These are phyloP conservation scores for Nothocercus julius DNA, from an alignment of 2,113 vertebrate species.

Conservation along the genomic window DNA sequence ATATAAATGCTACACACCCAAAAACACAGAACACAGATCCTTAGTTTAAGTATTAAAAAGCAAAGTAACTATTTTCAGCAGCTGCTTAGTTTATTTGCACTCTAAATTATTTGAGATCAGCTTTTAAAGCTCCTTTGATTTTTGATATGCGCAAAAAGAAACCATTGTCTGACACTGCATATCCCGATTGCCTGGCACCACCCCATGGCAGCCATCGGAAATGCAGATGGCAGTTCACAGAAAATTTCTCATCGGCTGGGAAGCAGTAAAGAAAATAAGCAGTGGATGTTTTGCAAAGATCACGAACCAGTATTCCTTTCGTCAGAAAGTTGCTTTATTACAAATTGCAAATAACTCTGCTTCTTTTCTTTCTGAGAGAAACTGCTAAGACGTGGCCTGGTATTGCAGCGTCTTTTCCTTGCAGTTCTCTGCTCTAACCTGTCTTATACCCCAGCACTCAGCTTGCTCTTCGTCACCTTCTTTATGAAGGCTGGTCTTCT, in stretches of 20 bases:
- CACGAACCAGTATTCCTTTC: background rate
- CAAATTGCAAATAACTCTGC: background rate
- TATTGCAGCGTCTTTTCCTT: background rate
- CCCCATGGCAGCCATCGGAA: conserved; percentile 75
- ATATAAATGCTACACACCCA: accelerated
- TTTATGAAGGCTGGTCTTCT: background rate
- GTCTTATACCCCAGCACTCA: background rate
- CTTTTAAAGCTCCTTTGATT: conserved; percentile 44
- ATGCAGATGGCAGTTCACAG: conserved; percentile 34
- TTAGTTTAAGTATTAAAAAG: conserved; percentile 24
- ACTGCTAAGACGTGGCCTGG: background rate
- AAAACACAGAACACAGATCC: background rate
- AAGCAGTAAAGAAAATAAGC: background rate
- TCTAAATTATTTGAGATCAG: conserved; percentile 61
- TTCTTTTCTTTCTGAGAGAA: background rate
- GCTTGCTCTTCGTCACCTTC: background rate
- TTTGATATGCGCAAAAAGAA: conserved; percentile 10
- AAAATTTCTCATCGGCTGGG: background rate
- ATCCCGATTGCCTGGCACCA: conserved; percentile 78
- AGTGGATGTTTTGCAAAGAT: background rate
- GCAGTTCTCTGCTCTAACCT: background rate
- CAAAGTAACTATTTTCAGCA: conserved; percentile 55
- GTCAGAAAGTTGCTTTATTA: background rate
- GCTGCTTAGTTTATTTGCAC: conserved; percentile 59
- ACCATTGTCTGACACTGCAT: conserved; percentile 31